These are phyloP conservation scores for Hexactinellida sp. DNA, from an alignment of 37 sponge, comb jelly and placozoan species.

Conservation along the genomic window DNA sequence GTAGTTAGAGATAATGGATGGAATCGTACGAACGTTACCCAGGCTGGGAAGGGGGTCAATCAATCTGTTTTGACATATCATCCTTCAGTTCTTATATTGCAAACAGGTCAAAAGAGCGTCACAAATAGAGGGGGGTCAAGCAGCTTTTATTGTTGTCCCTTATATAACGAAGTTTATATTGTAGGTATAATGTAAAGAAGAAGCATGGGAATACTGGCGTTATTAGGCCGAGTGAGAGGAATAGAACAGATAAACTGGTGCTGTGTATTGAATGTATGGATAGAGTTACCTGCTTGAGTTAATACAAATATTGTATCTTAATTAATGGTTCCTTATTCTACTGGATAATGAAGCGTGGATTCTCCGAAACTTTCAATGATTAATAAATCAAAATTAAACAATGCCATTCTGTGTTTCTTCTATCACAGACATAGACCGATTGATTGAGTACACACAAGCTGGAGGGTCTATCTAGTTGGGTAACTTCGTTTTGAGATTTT, in stretches of 20 bases:
- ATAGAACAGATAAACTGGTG: background rate
- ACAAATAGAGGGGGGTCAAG: no score
- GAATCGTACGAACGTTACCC: no score
- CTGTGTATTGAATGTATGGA: background rate
- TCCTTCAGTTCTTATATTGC: no score
- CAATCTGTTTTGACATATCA: no score
- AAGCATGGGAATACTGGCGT: background rate
- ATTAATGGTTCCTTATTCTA: background rate
- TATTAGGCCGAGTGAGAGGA: background rate
- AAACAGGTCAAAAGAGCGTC: no score
- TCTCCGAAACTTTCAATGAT: background rate
- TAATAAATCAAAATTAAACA: background rate
- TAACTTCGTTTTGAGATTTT: no score
- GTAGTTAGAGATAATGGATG: no score
- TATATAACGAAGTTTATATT: background rate
- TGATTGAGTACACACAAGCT: no score
- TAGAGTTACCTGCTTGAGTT: background rate
- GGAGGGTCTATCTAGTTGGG: no score
- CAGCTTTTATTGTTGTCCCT: background rate
- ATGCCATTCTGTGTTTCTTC: background rate
- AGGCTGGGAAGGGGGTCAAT: no score
- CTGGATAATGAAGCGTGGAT: background rate
- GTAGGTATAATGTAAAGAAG: background rate
- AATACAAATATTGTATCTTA: background rate
- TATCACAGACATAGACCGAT: background rate